Evolutionary conservation across 2,113 vertebrate species (phyloP).

Genomic region (Crypturellus undulatus): DNA sequence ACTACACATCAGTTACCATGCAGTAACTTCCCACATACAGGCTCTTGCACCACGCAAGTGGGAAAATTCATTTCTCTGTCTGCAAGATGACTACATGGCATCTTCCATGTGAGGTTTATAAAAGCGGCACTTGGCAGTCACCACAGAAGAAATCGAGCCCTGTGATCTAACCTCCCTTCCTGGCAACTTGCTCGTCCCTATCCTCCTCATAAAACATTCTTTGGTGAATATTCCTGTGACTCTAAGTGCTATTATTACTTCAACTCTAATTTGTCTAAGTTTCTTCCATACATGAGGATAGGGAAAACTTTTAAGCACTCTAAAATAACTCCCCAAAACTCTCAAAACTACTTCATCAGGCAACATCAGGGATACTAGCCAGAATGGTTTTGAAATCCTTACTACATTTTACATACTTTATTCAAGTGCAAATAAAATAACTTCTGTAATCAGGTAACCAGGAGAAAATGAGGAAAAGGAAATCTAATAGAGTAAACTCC

Average conservation of each 20-base stretch:
- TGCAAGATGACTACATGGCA: accelerated
- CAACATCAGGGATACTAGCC: background rate
- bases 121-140: background rate
- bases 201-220: no score
- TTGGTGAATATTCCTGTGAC: background rate
- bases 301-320: background rate
- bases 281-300: background rate
- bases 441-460: conserved; percentile 9
- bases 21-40: background rate
- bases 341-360: background rate
- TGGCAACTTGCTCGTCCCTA: background rate
- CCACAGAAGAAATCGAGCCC: background rate
- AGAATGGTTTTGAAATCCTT: background rate
- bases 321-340: background rate
- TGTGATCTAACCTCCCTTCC: accelerated
- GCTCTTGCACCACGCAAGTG: background rate
- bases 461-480: background rate
- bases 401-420: background rate
- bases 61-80: background rate
- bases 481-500: conserved; percentile 30
- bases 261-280: background rate
- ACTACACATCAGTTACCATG: background rate
- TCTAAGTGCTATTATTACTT: background rate
- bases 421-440: background rate
- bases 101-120: background rate